Base-by-base conservation (phyloP, 2,797 vertebrate species). In the Lutjanus argentimaculatus region DNA sequence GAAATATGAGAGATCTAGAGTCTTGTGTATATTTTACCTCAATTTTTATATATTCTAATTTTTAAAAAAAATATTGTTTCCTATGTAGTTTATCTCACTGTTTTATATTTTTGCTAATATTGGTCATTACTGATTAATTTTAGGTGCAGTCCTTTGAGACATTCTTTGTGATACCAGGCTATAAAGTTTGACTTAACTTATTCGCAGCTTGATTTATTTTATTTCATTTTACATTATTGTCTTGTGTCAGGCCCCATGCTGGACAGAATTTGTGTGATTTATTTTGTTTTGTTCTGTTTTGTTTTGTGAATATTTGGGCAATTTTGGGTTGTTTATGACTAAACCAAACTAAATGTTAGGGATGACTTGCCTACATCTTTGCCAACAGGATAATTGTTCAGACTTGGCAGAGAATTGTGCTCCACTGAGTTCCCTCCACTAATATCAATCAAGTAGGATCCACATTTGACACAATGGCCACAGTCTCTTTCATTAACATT, bases 401-500 rank as follows among this genome's bases (percentile, higher is more conserved):
- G 63, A 42, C 61, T 30, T 10, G 40, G 49, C 13, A 40, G 15
- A 58, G 36, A 64, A 21, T 36, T 55, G 25, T 57, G 46, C 53
- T 70, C 36, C 10, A 6, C 11, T 56, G 57, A 75, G 62, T 6
- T 57, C 25, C n/a, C 22, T 64, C 45, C 15, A 12, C 1, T 62
- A 2, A 58, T 48, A 21, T 73, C 25, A 74, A 22, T 69, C 5
- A 21, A 59, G 46, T 8, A 57, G 61, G 25, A 69, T 22, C 36
- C 36, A 74, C 45, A 62, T 80, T 36, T 75, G 56, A 64, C 6
- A 55, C 64, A 67, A 40, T 53, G 51, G 53, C 51, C 55, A 45
- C 57, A 58, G 69, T 67, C 21, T 70, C 67, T 70, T 67, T 59
- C 74, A 79, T 75, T 71, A 16, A 49, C 92, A 94, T 96, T 95